Conservation (phyloP, 2,113 vertebrate genomes). For the Anser cygnoides region DNA sequence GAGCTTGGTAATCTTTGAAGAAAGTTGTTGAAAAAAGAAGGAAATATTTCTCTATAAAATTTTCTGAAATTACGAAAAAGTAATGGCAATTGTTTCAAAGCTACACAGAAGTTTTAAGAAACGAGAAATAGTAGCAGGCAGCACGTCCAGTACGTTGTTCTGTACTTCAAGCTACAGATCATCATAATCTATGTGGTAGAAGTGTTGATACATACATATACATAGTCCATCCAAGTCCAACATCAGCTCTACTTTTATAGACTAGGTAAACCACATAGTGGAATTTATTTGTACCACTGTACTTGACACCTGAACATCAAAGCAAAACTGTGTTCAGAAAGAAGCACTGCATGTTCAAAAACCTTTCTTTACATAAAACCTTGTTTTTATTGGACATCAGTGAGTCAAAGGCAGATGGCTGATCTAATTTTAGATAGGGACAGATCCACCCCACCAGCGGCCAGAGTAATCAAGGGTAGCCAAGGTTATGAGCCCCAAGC, state of each 20-base stretch:
- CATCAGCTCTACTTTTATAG: constrained; percentile 21
- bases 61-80: neutral
- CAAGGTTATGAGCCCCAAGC: constrained; percentile 35
- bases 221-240: neutral
- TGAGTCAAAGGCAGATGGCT: constrained; percentile 54
- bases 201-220: neutral
- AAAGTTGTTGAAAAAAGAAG: neutral
- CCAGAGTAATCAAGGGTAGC: constrained; percentile 42
- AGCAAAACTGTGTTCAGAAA: constrained; percentile 38
- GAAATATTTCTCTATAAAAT: neutral
- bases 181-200: neutral
- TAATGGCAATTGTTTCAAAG: neutral
- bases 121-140: neutral
- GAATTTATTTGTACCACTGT: constrained; percentile 14
- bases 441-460: constrained; percentile 31
- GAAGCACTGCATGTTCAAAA: constrained; percentile 21
- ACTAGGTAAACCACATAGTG: neutral
- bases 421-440: constrained; percentile 68
- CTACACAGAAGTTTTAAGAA: neutral
- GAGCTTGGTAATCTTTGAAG: neutral
- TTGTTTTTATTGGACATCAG: constrained; percentile 53
- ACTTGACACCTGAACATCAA: constrained; percentile 28
- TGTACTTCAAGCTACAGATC: neutral
- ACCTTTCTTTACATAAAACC: constrained; percentile 46
- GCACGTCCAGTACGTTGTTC: neutral